Conservation (phyloP, 2,888 invertebrate species). For the Chrysolina oricalcia region DNA sequence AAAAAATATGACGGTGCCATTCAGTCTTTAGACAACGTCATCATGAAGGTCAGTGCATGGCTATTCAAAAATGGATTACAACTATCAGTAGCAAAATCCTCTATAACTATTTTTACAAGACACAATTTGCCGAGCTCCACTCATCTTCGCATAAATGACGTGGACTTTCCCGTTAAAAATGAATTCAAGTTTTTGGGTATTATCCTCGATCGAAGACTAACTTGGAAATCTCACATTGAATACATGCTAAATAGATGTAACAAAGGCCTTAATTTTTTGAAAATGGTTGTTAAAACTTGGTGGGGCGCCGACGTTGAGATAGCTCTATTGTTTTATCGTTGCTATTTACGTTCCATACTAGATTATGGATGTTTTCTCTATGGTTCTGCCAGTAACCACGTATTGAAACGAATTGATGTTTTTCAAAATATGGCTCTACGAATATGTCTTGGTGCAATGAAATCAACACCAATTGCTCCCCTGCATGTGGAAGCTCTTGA, state of each 20-base stretch:
- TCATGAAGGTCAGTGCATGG: too few species aligned
- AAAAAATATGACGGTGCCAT: not conserved
- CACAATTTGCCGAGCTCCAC: not conserved
- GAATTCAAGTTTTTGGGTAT: conserved; percentile 3
- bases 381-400: conserved; percentile 18
- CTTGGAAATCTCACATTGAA: conserved; percentile 1
- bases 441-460: not conserved
- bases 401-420: conserved; percentile 6
- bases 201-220: not conserved
- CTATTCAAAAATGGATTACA: not conserved
- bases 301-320: conserved; percentile 21
- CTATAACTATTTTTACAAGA: conserved; percentile 3
- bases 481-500: not conserved
- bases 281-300: conserved; percentile 1
- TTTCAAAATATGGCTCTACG: not conserved
- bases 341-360: conserved; percentile 5
- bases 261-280: conserved; percentile 1
- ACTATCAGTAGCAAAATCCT: not conserved
- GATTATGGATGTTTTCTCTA: conserved; percentile 28
- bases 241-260: not conserved
- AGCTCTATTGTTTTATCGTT: conserved; percentile 22
- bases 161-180: not conserved
- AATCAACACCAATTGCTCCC: not conserved
- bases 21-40: too few species aligned
- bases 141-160: not conserved